Evolutionary conservation across 2,113 vertebrate genomes (phyloP), one percentile per base, ranked within the genome.

Genomic region (Psilopogon haemacephalus): DNA sequence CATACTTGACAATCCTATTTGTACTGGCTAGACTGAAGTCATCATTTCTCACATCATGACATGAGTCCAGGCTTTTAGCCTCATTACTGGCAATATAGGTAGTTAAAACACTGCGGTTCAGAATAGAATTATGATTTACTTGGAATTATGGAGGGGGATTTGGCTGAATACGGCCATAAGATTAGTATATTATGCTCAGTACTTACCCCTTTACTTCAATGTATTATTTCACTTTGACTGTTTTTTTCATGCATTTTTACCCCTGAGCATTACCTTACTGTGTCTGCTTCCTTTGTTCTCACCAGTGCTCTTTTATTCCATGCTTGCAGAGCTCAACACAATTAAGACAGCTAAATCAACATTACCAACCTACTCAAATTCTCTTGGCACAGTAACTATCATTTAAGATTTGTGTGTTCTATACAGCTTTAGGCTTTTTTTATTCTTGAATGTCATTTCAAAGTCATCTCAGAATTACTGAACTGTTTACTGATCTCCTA

Each of bases 321-420:
- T 52, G 86, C 87, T 84, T 84, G 65, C 86, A 79, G 68, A 78
- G 83, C 83, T 94, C 88, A 85, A 91, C 71, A 87, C 80, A 94
- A 88, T 96, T 91, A 96, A 86, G 94, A 89, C 81, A 94, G 92
- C 58, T 96, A 95, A 94, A 94, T 89, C 95, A 97, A 96, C 95
- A 92, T 85, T 86, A 87, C 72, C 55, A 83, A 69, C 89, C 88
- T 95, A 83, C 83, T 94, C 88, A 71, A 83, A 96, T 92, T 95
- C 80, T 85, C 75, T 94, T 93, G 93, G 91, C 89, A 96, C 77
- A 73, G 72, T 79, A 89, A 85, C 92, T 86, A 91, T 72, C 77
- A 85, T 77, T 88, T 95, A 80, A 91, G 71, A 84, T 90, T 76
- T 92, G 87, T 69, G 84, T 91, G 87, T 89, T 83, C 85, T 93